A percentile compares a stretch with the other conserved stretches of the same genome.
Conservation (phyloP, 2,113 vertebrate species). For the Glaucomys volans region DNA sequence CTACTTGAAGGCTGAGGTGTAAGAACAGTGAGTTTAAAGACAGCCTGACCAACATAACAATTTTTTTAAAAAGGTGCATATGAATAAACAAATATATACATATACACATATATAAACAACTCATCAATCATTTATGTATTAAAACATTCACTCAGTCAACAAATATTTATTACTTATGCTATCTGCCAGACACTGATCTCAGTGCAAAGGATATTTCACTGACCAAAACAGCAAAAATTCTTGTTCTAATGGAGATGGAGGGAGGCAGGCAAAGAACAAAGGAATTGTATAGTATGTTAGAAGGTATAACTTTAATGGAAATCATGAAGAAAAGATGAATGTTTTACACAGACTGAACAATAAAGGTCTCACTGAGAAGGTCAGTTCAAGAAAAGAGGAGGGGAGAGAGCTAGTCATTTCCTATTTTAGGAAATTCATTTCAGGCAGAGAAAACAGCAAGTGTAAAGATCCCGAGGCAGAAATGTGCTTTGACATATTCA, state of each 20-base stretch:
- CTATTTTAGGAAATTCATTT: background rate
- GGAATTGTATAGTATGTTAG: background rate
- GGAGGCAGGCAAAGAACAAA: background rate
- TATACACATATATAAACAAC: background rate
- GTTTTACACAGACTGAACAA: background rate
- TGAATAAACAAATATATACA: too few species aligned
- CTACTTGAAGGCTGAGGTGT: background rate
- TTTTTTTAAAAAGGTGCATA: background rate
- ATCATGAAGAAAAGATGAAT: background rate
- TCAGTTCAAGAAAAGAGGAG: background rate
- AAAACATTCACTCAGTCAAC: background rate
- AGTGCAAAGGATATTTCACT: background rate
- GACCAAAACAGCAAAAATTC: background rate
- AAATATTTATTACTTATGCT: background rate
- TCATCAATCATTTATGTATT: background rate
- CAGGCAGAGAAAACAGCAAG: background rate
- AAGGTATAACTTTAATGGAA: slow-evolving; percentile 23
- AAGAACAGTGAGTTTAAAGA: background rate
- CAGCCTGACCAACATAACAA: background rate
- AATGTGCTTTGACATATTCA: background rate
- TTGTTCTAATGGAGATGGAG: background rate
- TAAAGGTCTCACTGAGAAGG: background rate
- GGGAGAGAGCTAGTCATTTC: background rate
- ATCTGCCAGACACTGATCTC: background rate
- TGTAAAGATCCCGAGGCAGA: background rate